These are phyloP conservation scores for Fragum sueziense DNA, from an alignment of 2,888 invertebrate species.

Conservation along the genomic window DNA sequence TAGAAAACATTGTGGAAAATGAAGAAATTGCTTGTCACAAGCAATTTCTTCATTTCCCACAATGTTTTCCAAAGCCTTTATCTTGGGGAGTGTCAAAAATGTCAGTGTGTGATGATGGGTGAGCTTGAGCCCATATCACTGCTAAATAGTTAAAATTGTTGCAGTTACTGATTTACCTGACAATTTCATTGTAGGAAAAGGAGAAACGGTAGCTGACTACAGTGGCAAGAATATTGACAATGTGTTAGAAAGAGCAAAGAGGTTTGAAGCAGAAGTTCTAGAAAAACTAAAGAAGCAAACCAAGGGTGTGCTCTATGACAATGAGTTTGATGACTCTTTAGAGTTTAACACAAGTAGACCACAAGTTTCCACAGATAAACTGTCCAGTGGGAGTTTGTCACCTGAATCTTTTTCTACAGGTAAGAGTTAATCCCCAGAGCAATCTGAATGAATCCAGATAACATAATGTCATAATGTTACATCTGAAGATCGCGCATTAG, in stretches of 20 bases:
- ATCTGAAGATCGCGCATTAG: no score
- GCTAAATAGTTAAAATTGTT: no score
- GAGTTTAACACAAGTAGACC: constrained; percentile 54
- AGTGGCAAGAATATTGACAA: constrained; percentile 61
- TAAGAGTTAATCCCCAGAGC: no score
- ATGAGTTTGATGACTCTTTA: constrained; percentile 55
- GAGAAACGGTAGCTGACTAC: constrained; percentile 48
- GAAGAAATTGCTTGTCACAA: constrained; percentile 10
- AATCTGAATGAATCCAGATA: no score
- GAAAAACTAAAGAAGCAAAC: constrained; percentile 65
- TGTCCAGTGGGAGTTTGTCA: constrained; percentile 60
- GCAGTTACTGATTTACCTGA: no score
- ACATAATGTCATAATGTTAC: no score
- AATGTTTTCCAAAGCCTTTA: no score
- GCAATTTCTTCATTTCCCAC: constrained; percentile 14
- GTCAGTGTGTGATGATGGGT: no score
- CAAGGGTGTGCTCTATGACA: constrained; percentile 62
- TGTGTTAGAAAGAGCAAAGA: constrained; percentile 60
- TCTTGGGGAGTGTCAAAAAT: no score
- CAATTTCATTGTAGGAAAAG: constrained; percentile 26
- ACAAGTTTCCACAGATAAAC: constrained; percentile 37
- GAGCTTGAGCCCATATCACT: no score
- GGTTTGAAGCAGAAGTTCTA: constrained; percentile 61
- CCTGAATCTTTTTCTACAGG: constrained; percentile 66
- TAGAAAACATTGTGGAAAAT: no score